phyloP scores from a whole-genome alignment of 2,113 vertebrate genomes.

The Perca schrenkii region DNA sequence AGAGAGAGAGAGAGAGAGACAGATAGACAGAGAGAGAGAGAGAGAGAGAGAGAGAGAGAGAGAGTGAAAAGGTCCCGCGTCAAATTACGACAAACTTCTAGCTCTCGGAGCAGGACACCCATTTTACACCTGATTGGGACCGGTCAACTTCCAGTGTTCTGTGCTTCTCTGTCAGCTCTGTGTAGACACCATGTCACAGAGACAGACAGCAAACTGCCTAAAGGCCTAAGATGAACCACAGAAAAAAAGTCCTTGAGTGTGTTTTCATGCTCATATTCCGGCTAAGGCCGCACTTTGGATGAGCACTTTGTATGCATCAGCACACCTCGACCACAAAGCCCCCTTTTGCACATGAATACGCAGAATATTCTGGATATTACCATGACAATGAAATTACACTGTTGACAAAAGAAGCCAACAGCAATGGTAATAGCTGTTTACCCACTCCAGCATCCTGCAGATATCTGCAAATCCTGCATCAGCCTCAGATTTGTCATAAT shows the following conservation, averaged over 20 bases:
- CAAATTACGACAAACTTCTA: neutral
- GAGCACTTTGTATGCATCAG: conserved; percentile 56
- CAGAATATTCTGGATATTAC: conserved; percentile 38
- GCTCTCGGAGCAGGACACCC: neutral
- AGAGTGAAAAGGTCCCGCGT: conserved; percentile 23
- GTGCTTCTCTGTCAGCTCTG: conserved; percentile 8
- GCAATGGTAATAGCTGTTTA: conserved; percentile 24
- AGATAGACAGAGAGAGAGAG: too few species aligned
- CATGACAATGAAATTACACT: conserved; percentile 36
- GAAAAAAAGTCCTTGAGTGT: conserved; percentile 13
- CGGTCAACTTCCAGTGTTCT: conserved; percentile 26
- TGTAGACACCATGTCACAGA: conserved; percentile 30
- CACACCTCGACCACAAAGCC: conserved; percentile 18
- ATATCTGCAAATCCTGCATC: conserved; percentile 32
- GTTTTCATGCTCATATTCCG: neutral
- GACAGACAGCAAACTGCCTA: neutral
- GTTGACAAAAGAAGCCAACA: neutral
- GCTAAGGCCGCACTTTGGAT: conserved; percentile 31
- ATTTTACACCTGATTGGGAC: neutral
- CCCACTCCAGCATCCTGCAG: conserved; percentile 16
- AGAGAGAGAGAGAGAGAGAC: neutral
- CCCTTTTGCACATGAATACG: conserved; percentile 31
- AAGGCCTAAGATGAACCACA: neutral
- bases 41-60: conserved; percentile 8
- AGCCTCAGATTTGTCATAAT: neutral